phyloP scores from a whole-genome alignment of 92 coral and sea anemone genomes.

The Heteractis magnifica region DNA sequence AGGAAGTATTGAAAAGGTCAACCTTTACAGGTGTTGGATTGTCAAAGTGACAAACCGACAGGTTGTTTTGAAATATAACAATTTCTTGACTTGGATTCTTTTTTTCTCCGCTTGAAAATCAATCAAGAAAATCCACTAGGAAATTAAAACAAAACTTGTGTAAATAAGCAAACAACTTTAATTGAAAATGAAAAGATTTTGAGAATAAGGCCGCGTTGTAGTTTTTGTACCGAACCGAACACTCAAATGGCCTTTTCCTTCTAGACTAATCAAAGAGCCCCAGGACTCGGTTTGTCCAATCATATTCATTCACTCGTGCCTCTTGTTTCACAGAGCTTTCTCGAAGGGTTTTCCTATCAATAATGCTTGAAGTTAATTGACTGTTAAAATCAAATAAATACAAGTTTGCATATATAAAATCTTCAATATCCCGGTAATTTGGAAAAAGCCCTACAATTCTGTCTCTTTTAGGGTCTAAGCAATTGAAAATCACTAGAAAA shows the following conservation, averaged over 20 bases:
- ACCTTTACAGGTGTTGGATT: neutral
- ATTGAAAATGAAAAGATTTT: neutral
- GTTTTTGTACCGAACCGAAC: neutral
- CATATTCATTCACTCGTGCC: neutral
- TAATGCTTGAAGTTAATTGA: neutral
- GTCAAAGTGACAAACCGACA: slow-evolving; percentile 1
- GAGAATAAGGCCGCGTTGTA: too few species aligned
- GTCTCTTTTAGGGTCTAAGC: neutral
- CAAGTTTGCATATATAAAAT: neutral
- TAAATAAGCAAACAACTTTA: neutral
- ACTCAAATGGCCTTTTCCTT: neutral
- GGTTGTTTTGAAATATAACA: neutral
- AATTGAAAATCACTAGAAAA: neutral
- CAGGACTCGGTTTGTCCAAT: neutral
- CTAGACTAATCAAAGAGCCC: neutral
- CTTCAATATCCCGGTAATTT: too few species aligned
- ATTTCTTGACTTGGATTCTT: neutral
- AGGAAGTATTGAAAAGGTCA: neutral
- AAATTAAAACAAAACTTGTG: neutral
- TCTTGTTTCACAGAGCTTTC: neutral
- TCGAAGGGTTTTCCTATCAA: neutral
- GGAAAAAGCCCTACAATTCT: neutral
- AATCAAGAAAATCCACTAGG: neutral
- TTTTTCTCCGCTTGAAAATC: neutral
- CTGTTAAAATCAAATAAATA: too few species aligned